Percentiles rank a stretch among this genome's conserved stretches.
Evolutionary conservation across 2,797 vertebrate genomes (phyloP).

Genomic region (Lerista edwardsae): DNA sequence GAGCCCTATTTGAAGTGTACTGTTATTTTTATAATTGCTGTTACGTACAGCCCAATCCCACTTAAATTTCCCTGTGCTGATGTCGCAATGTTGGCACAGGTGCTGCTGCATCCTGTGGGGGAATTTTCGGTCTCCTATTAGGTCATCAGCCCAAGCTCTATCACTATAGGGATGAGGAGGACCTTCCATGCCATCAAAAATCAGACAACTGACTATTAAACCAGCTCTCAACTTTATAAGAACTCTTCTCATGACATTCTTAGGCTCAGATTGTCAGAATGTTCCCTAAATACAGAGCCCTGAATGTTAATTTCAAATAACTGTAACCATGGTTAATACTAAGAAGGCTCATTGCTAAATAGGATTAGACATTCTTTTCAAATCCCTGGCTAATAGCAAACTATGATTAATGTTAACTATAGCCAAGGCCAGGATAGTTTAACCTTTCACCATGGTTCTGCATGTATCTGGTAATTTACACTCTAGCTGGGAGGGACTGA

Average conservation of each 20-base stretch:
- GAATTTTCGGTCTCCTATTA: no score
- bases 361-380: not conserved
- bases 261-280: not conserved
- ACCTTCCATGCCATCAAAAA: not conserved
- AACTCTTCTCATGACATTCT: not conserved
- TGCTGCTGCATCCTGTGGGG: no score
- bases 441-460: not conserved
- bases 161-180: no score
- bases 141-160: no score
- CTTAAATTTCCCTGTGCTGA: no score
- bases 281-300: not conserved
- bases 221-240: not conserved
- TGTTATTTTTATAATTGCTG: no score
- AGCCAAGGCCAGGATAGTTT: not conserved
- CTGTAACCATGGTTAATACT: not conserved
- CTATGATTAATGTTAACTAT: not conserved
- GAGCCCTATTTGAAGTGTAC: no score
- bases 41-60: no score
- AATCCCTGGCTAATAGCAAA: not conserved
- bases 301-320: not conserved
- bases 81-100: no score
- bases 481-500: no score
- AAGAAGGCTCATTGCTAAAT: not conserved
- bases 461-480: no score
- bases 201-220: not conserved